A percentile compares a stretch with the other conserved stretches of the same genome.
Conservation (phyloP, 1,140 invertebrate species). For the Pristionchus pacificus region DNA sequence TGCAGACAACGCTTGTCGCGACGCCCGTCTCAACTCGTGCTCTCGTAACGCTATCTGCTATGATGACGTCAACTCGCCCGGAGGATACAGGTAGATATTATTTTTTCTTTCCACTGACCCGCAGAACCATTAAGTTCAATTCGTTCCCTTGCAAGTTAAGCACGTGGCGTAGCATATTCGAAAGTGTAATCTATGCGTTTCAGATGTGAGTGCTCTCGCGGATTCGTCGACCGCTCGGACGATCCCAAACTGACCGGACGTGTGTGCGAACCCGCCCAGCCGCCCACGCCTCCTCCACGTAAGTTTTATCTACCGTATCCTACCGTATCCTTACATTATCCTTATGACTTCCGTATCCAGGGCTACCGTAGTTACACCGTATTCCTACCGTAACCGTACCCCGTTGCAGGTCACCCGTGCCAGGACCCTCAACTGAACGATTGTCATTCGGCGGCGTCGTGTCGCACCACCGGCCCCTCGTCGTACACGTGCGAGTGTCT, state of each 20-base stretch:
- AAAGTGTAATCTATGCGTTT: not conserved
- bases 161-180: slow-evolving; percentile 33
- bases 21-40: slow-evolving; percentile 53
- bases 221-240: slow-evolving; percentile 37
- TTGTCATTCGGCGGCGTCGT: slow-evolving; percentile 49
- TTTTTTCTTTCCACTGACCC: too few relatives aligned
- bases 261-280: slow-evolving; percentile 51
- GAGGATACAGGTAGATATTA: slow-evolving; percentile 53
- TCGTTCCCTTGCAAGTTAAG: too few relatives aligned
- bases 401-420: slow-evolving; percentile 43
- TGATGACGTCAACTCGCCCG: slow-evolving; percentile 37
- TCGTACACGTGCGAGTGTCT: slow-evolving; percentile 54
- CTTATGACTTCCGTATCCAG: too few relatives aligned
- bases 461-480: slow-evolving; percentile 46
- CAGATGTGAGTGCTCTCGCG: not conserved
- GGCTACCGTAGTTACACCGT: too few relatives aligned
- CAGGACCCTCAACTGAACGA: slow-evolving; percentile 53
- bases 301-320: too few relatives aligned
- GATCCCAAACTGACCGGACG: slow-evolving; percentile 38
- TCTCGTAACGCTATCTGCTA: slow-evolving; percentile 56
- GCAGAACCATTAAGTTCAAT: too few relatives aligned
- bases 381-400: too few relatives aligned
- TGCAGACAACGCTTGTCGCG: slow-evolving; percentile 53
- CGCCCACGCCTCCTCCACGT: slow-evolving; percentile 45
- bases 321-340: not conserved